These are phyloP conservation scores for Polymixis lichenea DNA, from an alignment of 2,888 invertebrate genomes.

Conservation along the genomic window DNA sequence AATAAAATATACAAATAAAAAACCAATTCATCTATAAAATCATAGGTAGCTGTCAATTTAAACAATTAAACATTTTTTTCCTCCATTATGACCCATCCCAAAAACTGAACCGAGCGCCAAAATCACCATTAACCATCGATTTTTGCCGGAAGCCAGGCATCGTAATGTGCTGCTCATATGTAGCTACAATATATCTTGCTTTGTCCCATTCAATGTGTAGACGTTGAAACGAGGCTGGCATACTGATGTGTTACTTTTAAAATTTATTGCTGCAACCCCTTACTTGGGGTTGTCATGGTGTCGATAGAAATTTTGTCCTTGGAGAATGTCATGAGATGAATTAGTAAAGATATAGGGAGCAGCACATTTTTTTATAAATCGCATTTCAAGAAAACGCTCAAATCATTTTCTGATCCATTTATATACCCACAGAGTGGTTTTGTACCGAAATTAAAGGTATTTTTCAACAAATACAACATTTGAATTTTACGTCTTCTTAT, in stretches of 20 bases:
- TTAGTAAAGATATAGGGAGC: too few relatives aligned
- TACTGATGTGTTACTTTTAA: conserved; percentile 89
- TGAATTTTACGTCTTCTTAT: too few relatives aligned
- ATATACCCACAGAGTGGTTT: not conserved
- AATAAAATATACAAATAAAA: too few relatives aligned
- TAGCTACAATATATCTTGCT: conserved; percentile 86
- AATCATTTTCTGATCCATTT: not conserved
- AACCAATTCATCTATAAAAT: too few relatives aligned
- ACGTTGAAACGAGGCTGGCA: conserved; percentile 83
- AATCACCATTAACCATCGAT: conserved; percentile 65
- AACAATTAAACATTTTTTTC: not conserved
- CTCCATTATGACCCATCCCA: not conserved
- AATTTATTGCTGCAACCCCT: conserved; percentile 84
- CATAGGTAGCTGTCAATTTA: not conserved
- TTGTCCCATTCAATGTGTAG: conserved; percentile 85
- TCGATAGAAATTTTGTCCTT: conserved; percentile 55
- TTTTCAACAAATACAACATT: not conserved
- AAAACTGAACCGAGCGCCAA: conserved; percentile 21
- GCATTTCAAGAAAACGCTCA: too few relatives aligned
- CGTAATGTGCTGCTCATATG: conserved; percentile 74
- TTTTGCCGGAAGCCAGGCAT: conserved; percentile 68
- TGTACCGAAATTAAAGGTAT: not conserved
- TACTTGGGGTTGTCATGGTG: conserved; percentile 67
- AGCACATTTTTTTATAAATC: too few relatives aligned
- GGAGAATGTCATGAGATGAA: not conserved